Evolutionary conservation across 2,113 vertebrate genomes (phyloP).

Genomic region (Nerophis lumbriciformis): DNA sequence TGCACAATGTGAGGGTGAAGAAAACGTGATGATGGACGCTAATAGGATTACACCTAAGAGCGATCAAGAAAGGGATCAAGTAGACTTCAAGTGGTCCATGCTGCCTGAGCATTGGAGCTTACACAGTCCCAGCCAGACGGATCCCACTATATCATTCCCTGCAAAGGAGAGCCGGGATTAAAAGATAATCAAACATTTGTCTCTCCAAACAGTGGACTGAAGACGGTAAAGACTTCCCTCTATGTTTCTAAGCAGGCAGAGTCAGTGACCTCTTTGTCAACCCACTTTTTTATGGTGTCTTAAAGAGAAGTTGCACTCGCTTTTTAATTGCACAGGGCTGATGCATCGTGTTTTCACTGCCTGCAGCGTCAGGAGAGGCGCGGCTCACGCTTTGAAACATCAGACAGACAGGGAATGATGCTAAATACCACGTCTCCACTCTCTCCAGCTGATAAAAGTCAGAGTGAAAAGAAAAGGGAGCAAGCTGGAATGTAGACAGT

Average conservation of each 20-base stretch:
- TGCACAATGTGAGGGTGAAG: slow-evolving; percentile 25
- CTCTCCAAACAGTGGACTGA: slow-evolving; percentile 7
- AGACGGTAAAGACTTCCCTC: neutral
- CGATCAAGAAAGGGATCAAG: slow-evolving; percentile 48
- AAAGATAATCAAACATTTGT: slow-evolving; percentile 22
- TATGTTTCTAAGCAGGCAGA: neutral
- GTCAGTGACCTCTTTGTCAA: neutral
- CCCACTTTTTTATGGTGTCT: neutral
- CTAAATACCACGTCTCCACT: slow-evolving; percentile 12
- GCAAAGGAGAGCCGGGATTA: slow-evolving; percentile 30
- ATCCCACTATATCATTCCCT: slow-evolving; percentile 27
- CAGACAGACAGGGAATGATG: slow-evolving; percentile 17
- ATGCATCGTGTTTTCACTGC: slow-evolving; percentile 4
- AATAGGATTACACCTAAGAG: slow-evolving; percentile 57
- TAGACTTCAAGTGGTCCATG: slow-evolving; percentile 41
- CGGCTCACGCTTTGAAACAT: slow-evolving; percentile 10
- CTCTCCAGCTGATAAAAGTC: slow-evolving; percentile 21
- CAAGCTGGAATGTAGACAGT: too few species aligned
- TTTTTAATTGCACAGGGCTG: slow-evolving; percentile 8
- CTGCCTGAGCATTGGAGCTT: slow-evolving; percentile 33
- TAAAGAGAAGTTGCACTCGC: neutral
- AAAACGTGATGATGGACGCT: slow-evolving; percentile 38
- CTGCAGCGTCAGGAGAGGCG: slow-evolving; percentile 15
- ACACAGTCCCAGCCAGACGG: slow-evolving; percentile 28
- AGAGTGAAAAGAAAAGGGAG: slow-evolving; percentile 11